Evolutionary conservation across 2,888 invertebrate genomes (phyloP), one percentile per base, ranked within the genome.

Genomic region (Agriopis aurantiaria): DNA sequence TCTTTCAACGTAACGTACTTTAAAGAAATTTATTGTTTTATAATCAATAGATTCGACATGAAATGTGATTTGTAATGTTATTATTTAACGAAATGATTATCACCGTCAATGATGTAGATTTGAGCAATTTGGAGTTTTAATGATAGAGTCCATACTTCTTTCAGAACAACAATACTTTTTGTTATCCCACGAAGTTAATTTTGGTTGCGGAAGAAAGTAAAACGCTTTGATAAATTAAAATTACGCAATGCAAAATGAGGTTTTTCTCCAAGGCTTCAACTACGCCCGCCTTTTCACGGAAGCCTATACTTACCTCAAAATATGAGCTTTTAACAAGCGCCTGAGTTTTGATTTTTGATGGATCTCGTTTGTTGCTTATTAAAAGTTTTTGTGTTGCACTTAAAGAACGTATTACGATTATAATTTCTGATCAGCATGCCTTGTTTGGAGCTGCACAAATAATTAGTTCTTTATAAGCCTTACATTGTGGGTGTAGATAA

Each of bases 21-120:
- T 80, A 71, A 58, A 72, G 64, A 75, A 85, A 94, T 91, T 90
- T 93, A 93, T 93, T 86, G 92, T 86, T 91, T 91, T 91, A 80
- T 90, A 91, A 92, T 91, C 78, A 91, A 87, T 83, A 83, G 80
- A 74, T 82, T 80, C 86, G 84, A 85, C 80, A 82, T 33, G 78
- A 71, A 70, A 72, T n/a, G 12, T 7, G 11, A 75, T 49, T 33
- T 3, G 33, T 33, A 33, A 33, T 33, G 33, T 33, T 33, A 33
- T 33, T 33, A 33, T 33, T 33, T 76, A 70, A 65, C 66, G 69
- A 79, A 85, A 84, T 83, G 73, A 77, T 12, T 46, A 17, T 46
- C 17, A 58, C 11, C 45, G 23, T 46, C 23, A 58, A 53, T 10
- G 33, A 6, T 4, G 33, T 33, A 10, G 52, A 52, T 23, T 52